These are phyloP conservation scores for Volucella zonaria DNA, from an alignment of 2,888 invertebrate genomes.

Conservation along the genomic window DNA sequence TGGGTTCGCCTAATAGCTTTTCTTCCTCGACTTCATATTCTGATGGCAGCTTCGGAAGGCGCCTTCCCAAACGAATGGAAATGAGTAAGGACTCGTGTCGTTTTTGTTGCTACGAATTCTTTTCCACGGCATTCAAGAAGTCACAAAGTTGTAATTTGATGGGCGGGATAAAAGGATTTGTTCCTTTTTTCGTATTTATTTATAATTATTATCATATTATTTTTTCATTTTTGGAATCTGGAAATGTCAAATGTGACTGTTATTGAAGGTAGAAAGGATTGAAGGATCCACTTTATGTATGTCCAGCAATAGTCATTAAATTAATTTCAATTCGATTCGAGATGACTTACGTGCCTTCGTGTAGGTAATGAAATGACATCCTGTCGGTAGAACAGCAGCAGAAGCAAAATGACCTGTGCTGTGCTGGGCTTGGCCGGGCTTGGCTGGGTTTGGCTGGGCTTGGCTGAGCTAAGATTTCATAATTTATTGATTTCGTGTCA, in stretches of 20 bases:
- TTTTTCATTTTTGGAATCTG: background rate
- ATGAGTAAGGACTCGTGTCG: conserved; percentile 26
- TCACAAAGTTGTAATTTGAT: conserved; percentile 42
- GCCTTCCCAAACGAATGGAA: conserved; percentile 18
- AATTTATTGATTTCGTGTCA: conserved; percentile 31
- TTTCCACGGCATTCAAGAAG: conserved; percentile 32
- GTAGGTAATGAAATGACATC: too few relatives aligned
- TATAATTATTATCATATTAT: too few relatives aligned
- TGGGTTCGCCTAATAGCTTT: conserved; percentile 65
- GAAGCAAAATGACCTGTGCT: too few relatives aligned
- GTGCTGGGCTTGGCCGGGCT: too few relatives aligned
- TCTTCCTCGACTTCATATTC: conserved; percentile 41
- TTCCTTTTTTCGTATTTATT: conserved; percentile 12
- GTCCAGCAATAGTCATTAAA: conserved; percentile 42
- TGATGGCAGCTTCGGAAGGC: conserved; percentile 40
- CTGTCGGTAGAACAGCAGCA: background rate
- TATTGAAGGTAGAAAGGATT: conserved; percentile 18
- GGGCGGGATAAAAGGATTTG: conserved; percentile 33
- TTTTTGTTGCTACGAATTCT: conserved; percentile 30
- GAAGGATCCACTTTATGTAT: conserved; percentile 14
- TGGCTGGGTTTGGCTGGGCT: background rate
- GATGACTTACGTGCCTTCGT: conserved; percentile 12
- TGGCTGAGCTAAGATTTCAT: conserved; percentile 15
- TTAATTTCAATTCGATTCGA: conserved; percentile 50
- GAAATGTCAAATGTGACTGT: conserved; percentile 40